A percentile compares a stretch with the other conserved stretches of the same genome.
phyloP scores from a whole-genome alignment of 2,888 invertebrate species.

The Brenthis ino region DNA sequence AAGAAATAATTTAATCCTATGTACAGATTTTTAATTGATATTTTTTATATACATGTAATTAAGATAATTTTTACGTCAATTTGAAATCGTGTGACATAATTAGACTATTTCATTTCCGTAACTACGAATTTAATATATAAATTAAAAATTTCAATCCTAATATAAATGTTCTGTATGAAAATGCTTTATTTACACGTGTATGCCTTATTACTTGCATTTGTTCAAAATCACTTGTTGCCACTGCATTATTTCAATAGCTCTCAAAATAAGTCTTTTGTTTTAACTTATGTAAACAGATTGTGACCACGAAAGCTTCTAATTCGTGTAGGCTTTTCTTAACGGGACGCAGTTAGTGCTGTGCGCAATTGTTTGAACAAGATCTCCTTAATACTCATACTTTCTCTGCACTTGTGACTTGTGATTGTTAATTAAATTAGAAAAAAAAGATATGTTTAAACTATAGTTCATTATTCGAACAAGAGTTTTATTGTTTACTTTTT shows the following conservation, averaged over 20 bases:
- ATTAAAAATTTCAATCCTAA: not conserved
- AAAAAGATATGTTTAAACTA: not conserved
- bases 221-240: conserved; percentile 17
- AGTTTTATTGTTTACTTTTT: too few species aligned
- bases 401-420: conserved; percentile 52
- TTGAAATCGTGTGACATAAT: conserved; percentile 19
- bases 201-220: conserved; percentile 16
- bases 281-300: conserved; percentile 46
- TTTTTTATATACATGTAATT: conserved; percentile 12
- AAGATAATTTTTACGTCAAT: conserved; percentile 13
- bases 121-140: conserved; percentile 1
- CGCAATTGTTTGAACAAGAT: conserved; percentile 56
- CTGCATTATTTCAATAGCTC: conserved; percentile 38
- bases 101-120: conserved; percentile 13
- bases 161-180: not conserved
- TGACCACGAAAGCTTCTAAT: conserved; percentile 46
- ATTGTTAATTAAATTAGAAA: conserved; percentile 57
- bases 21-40: conserved; percentile 13
- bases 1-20: conserved; percentile 13
- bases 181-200: conserved; percentile 3
- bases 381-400: conserved; percentile 44
- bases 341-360: conserved; percentile 67
- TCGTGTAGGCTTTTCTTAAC: conserved; percentile 64
- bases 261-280: conserved; percentile 56
- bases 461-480: not conserved